A percentile compares a stretch with the other conserved stretches of the same genome.
These are phyloP conservation scores for Atractosteus spatula DNA, from an alignment of 2,113 vertebrate species.

Conservation along the genomic window DNA sequence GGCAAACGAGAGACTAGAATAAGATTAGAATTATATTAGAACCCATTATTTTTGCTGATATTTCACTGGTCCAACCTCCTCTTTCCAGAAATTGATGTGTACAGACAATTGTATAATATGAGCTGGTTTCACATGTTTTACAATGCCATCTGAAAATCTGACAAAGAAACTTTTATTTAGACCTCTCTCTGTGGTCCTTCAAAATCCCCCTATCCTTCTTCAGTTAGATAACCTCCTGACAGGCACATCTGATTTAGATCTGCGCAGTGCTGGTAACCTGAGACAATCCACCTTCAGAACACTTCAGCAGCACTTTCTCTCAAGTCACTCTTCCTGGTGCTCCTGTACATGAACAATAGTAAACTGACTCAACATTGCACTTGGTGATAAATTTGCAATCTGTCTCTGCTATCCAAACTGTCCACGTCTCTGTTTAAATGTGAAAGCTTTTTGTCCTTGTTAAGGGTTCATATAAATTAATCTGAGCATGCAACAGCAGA, in stretches of 20 bases:
- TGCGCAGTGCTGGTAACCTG: not conserved
- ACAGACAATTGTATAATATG: too few species aligned
- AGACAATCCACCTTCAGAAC: not conserved
- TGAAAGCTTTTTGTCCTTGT: not conserved
- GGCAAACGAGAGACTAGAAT: too few species aligned
- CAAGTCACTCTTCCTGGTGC: not conserved
- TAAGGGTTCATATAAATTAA: too few species aligned
- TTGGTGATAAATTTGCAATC: not conserved
- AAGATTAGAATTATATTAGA: too few species aligned
- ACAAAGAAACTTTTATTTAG: too few species aligned
- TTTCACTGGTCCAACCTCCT: too few species aligned
- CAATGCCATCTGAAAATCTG: too few species aligned
- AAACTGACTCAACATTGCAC: not conserved
- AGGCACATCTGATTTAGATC: conserved; percentile 4
- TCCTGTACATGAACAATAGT: not conserved
- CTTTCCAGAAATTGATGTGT: too few species aligned
- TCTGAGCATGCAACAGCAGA: too few species aligned
- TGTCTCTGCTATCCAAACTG: not conserved
- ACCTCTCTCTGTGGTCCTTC: not conserved
- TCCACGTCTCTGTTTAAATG: not conserved
- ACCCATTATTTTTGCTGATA: too few species aligned
- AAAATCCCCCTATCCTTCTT: conserved; percentile 5
- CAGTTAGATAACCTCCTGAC: conserved; percentile 11
- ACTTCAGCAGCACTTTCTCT: not conserved
- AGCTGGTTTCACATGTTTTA: too few species aligned